Conservation (phyloP, 30 jellyfish, hydroid and myxozoan species). For the Cassiopea andromeda region DNA sequence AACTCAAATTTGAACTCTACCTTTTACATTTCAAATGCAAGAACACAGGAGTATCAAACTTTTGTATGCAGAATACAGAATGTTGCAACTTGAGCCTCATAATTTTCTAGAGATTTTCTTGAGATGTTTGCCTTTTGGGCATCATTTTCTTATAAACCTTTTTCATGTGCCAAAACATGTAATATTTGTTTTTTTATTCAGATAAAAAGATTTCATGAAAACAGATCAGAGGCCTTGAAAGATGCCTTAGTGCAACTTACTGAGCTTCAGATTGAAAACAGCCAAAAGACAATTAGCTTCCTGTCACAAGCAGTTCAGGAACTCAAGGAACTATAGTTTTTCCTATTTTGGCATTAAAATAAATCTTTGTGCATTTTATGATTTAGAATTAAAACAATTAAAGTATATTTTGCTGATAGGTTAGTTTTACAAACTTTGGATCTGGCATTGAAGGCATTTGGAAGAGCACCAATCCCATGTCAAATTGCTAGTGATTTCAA, state of each 20-base stretch:
- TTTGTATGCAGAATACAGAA: too few species aligned
- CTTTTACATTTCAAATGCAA: too few species aligned
- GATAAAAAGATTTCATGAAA: slow-evolving; percentile 62
- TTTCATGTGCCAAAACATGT: too few species aligned
- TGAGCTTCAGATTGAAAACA: slow-evolving; percentile 67
- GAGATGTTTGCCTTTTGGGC: too few species aligned
- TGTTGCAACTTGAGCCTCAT: too few species aligned
- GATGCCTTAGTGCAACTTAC: slow-evolving; percentile 67
- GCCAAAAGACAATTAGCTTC: slow-evolving; percentile 45
- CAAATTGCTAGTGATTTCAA: too few species aligned
- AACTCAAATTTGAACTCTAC: too few species aligned
- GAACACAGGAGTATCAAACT: too few species aligned
- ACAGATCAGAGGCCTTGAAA: slow-evolving; percentile 53
- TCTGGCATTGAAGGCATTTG: neutral
- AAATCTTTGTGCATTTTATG: neutral
- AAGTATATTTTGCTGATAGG: neutral
- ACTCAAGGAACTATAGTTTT: slow-evolving; percentile 38
- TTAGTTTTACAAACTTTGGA: neutral
- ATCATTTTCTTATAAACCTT: too few species aligned
- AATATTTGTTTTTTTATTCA: slow-evolving; percentile 2
- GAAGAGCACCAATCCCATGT: too few species aligned
- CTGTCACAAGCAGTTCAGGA: slow-evolving; percentile 68
- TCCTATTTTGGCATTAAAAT: neutral
- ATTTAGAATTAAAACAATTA: neutral
- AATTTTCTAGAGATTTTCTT: too few species aligned